Evolutionary conservation across 1,140 invertebrate species (phyloP), one percentile per base, ranked within the genome.

Genomic region (Druon quercuslanigerum): DNA sequence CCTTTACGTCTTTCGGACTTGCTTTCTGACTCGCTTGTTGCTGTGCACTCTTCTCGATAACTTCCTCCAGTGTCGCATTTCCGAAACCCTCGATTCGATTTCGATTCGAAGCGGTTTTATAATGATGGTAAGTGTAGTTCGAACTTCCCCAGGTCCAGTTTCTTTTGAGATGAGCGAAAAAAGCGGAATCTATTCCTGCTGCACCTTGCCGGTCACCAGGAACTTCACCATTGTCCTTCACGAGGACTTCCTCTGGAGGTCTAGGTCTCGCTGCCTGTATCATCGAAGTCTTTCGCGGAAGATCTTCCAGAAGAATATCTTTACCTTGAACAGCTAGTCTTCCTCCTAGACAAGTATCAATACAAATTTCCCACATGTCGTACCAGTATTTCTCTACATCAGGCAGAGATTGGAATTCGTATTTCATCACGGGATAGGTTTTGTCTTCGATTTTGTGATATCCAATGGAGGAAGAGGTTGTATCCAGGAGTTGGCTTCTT

Each of bases 191-290:
- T 0, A 95, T 89, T 8, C 96, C 96, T 57, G 93, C 95, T 7
- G 95, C 95, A 2, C 96, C 96, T 75, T 92, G 89, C 9, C 90
- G 90, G 90, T 96, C 95, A 1, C 96, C 96, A 1, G 96, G 96
- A 40, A 96, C 89, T 17, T 89, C 82, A 4, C 95, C 95, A 46
- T 83, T 89, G 79, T 95, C 94, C 57, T 85, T 73, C 11, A 66
- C 56, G 0, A 77, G 25, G 16, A 93, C 92, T 81, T 94, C 92
- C 0, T 92, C 84, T 0, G 92, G 85, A 14, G 84, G 83, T 50
- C 91, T 88, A 3, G 92, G 84, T 52, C 85, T 89, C 20, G 74
- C 20, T 3, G 91, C 81, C 40, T 91, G 86, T 3, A 93, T 86
- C 89, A 95, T 91, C 33, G 89, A 86, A 12, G 86, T 86, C 81